phyloP scores from a whole-genome alignment of 2,113 vertebrate species.

The Pongo pygmaeus region DNA sequence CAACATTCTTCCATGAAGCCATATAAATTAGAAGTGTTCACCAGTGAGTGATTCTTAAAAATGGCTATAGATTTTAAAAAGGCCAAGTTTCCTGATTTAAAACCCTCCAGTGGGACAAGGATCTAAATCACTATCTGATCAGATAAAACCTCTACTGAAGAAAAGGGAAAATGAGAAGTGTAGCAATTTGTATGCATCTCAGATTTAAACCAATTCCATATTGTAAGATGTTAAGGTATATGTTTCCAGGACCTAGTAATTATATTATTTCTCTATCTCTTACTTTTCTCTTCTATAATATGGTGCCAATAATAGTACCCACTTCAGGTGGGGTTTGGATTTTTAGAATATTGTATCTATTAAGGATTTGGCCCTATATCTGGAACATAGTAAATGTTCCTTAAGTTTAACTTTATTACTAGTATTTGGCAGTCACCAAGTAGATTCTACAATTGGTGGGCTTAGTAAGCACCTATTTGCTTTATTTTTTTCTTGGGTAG shows the following conservation, averaged over 20 bases:
- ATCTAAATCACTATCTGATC: not conserved
- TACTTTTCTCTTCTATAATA: not conserved
- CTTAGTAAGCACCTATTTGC: not conserved
- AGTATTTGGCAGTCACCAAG: not conserved
- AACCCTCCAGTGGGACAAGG: not conserved
- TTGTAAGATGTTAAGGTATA: not conserved
- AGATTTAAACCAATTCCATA: not conserved
- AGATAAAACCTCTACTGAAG: not conserved
- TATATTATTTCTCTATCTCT: not conserved
- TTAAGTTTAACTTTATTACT: not conserved
- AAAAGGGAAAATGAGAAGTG: not conserved
- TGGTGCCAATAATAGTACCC: not conserved
- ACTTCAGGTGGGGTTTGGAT: not conserved
- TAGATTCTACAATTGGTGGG: not conserved
- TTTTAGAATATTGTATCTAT: not conserved
- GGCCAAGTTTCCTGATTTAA: not conserved
- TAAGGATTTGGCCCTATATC: not conserved
- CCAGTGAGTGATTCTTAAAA: not conserved
- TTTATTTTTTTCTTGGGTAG: not conserved
- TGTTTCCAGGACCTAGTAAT: not conserved
- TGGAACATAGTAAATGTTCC: not conserved
- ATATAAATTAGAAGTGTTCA: not conserved
- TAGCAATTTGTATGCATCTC: not conserved
- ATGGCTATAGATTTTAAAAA: not conserved
- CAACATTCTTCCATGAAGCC: not conserved